Base-by-base conservation (phyloP, 2,888 invertebrate genomes). In the Himalopsyche tibetana region DNA sequence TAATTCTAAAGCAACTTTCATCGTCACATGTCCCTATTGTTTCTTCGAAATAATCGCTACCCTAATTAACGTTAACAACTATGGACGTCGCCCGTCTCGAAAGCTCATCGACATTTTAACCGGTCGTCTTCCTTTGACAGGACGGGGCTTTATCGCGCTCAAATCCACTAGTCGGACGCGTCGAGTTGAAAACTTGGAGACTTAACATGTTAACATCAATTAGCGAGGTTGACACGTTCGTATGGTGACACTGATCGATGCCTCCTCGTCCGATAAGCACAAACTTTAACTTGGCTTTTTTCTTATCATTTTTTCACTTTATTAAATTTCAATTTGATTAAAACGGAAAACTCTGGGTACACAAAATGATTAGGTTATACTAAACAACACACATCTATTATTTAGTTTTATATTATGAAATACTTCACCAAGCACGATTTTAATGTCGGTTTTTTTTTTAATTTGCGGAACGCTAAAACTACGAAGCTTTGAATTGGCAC, bases 181-280 rank as follows among this genome's bases (percentile, higher is more conserved):
- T 74, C 74, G 15, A 74, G 74, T 36, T 36, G 74, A 38, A 74
- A 74, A 74, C 36, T 36, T 36, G 74, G 15, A 74, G 74, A 19
- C 28, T 36, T 74, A 12, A 74, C 74, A 74, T 74, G 19, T 74
- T 74, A 74, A 74, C 74, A 74, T 74, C 74, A 74, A 74, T 74
- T 74, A 74, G 36, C 19, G 36, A 15, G 28, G 74, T 74, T 38
- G 38, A 74, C 74, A 11, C 74, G 74, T 74, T 15, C 38, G 28
- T 11, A 63, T 5, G 4, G 74, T 74, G 74, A 74, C 74, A 74
- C 74, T 74, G 74, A 74, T 74, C 74, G 74, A 74, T 74, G 74
- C 38, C 36, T 11, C 74, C 12, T 36, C 28, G 12, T 36, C 38
- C 74, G 74, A 74, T 74, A 74, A 74, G 36, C 28, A 12, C 11